These are phyloP conservation scores for Xanthorhoe designata DNA, from an alignment of 2,888 invertebrate species.

Conservation along the genomic window DNA sequence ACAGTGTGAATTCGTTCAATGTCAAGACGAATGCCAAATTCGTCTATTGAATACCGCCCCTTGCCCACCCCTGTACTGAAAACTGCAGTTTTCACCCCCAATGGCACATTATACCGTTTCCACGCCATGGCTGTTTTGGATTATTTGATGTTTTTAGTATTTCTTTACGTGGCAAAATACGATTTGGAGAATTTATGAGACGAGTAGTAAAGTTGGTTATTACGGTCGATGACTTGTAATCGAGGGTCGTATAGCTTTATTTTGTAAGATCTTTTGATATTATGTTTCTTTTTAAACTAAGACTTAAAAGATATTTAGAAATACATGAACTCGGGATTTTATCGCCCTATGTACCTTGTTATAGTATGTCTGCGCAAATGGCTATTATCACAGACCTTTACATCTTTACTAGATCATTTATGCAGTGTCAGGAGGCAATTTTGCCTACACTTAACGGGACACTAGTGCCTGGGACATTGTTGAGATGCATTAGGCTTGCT, in stretches of 20 bases:
- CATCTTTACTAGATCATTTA: too few relatives aligned
- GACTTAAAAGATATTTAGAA: too few relatives aligned
- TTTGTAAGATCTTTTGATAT: neutral
- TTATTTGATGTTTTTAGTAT: conserved; percentile 41
- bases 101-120: conserved; percentile 52
- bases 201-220: conserved; percentile 16
- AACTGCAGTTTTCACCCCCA: conserved; percentile 53
- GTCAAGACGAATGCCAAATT: conserved; percentile 58
- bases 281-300: conserved; percentile 1
- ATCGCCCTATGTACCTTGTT: too few relatives aligned
- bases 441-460: too few relatives aligned
- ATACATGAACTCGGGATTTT: too few relatives aligned
- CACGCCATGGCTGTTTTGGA: conserved; percentile 40
- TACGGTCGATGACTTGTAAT: conserved; percentile 13
- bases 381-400: too few relatives aligned
- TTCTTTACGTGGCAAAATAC: conserved; percentile 31
- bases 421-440: too few relatives aligned
- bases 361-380: too few relatives aligned
- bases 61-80: conserved; percentile 52
- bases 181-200: conserved; percentile 30
- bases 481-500: too few relatives aligned
- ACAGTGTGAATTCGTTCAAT: conserved; percentile 51
- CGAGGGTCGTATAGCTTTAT: neutral
- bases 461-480: too few relatives aligned
- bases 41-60: conserved; percentile 63